Percentiles rank a stretch among this genome's conserved stretches.
phyloP scores from a whole-genome alignment of 2,888 invertebrate genomes.

The Hecatera dysodea region DNA sequence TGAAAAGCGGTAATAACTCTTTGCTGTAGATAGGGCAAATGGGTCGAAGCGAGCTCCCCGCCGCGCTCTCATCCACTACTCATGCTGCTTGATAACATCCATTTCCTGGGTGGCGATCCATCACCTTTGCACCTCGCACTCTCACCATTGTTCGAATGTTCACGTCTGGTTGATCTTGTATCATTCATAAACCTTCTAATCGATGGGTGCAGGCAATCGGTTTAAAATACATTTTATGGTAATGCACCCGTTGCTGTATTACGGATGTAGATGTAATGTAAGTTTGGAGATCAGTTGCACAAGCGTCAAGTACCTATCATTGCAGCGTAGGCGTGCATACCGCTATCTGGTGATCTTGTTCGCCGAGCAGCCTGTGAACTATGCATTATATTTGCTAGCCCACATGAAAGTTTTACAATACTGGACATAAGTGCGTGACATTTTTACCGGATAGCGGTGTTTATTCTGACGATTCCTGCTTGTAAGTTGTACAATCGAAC shows the following conservation, averaged over 20 bases:
- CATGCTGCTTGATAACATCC: conserved; percentile 78
- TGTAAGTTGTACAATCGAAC: conserved; percentile 61
- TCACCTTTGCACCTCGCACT: conserved; percentile 77
- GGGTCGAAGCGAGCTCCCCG: conserved; percentile 74
- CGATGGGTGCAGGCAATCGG: conserved; percentile 67
- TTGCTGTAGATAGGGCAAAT: conserved; percentile 69
- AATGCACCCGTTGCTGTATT: conserved; percentile 80
- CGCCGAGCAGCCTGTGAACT: conserved; percentile 54
- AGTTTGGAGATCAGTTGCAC: conserved; percentile 80
- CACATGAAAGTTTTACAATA: conserved; percentile 33
- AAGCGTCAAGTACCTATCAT: conserved; percentile 82
- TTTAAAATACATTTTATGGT: conserved; percentile 84
- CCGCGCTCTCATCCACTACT: conserved; percentile 73
- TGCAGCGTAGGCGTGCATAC: conserved; percentile 78
- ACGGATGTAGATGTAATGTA: conserved; percentile 76
- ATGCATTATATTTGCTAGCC: conserved; percentile 50
- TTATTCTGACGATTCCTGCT: conserved; percentile 24
- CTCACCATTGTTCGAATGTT: conserved; percentile 82
- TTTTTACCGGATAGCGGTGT: conserved; percentile 29
- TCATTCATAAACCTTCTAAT: conserved; percentile 63
- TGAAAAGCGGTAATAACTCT: conserved; percentile 65
- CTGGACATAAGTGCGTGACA: conserved; percentile 13
- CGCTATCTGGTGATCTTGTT: conserved; percentile 68
- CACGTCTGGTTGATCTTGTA: conserved; percentile 58
- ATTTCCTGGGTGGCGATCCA: conserved; percentile 81